Evolutionary conservation across 2,113 vertebrate species (phyloP).

Genomic region (Rhinolophus ferrumequinum): DNA sequence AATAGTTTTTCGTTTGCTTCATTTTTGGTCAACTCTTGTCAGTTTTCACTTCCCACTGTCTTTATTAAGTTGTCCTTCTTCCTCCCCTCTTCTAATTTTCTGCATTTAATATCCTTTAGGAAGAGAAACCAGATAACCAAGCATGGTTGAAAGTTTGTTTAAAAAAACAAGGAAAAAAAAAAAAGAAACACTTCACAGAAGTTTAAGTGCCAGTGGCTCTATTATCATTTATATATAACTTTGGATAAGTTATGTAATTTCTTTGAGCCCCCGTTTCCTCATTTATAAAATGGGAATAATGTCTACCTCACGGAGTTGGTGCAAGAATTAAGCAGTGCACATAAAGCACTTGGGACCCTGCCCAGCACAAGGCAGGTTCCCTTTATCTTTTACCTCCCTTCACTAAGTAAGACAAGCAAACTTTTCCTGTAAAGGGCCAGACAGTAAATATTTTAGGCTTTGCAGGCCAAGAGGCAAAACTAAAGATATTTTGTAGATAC

Average conservation of each 20-base stretch:
- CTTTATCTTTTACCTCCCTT: neutral
- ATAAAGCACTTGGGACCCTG: neutral
- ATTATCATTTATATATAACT: neutral
- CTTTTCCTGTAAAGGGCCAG: neutral
- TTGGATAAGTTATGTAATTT: neutral
- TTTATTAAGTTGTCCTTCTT: neutral
- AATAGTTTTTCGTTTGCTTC: neutral
- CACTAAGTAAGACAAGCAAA: neutral
- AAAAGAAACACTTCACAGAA: neutral
- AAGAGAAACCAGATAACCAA: neutral
- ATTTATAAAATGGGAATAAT: neutral
- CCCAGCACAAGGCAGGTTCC: fast-evolving
- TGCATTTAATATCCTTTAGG: constrained; percentile 36
- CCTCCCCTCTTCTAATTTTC: neutral
- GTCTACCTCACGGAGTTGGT: neutral
- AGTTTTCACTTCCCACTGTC: neutral
- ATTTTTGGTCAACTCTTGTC: neutral
- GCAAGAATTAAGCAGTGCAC: neutral
- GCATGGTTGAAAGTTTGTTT: neutral
- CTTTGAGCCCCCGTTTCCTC: neutral
- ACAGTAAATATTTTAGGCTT: neutral
- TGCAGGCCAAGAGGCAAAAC: neutral
- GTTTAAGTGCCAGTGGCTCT: neutral
- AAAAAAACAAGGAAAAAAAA: neutral
- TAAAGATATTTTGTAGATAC: neutral